Base-by-base conservation (phyloP, 2,113 vertebrate genomes). In the Takifugu bimaculatus region DNA sequence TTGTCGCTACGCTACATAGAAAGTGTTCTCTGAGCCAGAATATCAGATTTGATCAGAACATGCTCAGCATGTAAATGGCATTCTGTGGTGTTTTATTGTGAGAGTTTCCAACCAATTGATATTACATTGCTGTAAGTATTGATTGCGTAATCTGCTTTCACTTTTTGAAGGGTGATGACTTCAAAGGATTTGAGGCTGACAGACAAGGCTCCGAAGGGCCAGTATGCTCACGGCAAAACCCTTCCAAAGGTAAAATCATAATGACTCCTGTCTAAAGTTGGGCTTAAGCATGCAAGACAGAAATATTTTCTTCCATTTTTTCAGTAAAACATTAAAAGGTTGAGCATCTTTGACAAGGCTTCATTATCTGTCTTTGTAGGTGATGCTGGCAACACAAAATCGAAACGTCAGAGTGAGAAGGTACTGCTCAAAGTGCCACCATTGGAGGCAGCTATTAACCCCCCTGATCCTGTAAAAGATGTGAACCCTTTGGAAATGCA, bases 131-230 rank as follows among this genome's bases (percentile, higher is more conserved):
- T 54, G 53, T 7, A 43, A 28, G 9, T 63, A 7, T 53, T 88
- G 82, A 82, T 84, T 54, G 13, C 50, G 50, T 85, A 10, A 11
- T 39, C 2, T 39, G 42, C 35, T 74, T 69, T 81, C 74, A 13
- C 60, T 72, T 79, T 85, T 77, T 70, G 6, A 70, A 91, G 90
- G 91, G 92, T 71, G 92, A 93, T 65, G 92, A 92, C 69, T 94
- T 95, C 81, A 85, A 75, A 91, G 94, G 94, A 72, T 95, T 95
- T 90, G 91, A 88, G 79, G 85, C 88, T 70, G 91, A 93, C 60
- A 90, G 88, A 66, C 88, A 88, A 78, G 61, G 82, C 57, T 79
- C 77, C 72, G 88, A 84, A 73, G 87, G 84, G 78, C 80, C 87
- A 25, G 58, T 80, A 63, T 87, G 85, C 51, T 82, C 87, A 13